Evolutionary conservation across 2,113 vertebrate species (phyloP).

Genomic region (Protomyctophum bolini): DNA sequence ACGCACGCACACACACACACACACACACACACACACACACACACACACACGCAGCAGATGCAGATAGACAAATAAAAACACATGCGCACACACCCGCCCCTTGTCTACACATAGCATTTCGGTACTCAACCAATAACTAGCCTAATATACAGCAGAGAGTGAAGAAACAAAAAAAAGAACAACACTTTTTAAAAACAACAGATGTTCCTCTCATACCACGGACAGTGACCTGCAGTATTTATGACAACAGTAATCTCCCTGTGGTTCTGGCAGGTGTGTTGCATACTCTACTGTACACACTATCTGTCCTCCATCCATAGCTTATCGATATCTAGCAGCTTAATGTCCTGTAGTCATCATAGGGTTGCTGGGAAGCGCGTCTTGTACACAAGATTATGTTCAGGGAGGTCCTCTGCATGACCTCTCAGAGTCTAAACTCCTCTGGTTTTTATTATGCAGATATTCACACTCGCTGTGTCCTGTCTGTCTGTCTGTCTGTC

Average conservation of each 20-base stretch:
- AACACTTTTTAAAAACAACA: neutral
- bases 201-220: constrained; percentile 27
- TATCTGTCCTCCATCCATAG: neutral
- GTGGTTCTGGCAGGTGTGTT: neutral
- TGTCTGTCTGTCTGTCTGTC: constrained; percentile 18
- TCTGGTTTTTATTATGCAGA: neutral
- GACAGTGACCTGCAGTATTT: neutral
- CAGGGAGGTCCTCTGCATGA: neutral
- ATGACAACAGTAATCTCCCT: neutral
- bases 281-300: neutral
- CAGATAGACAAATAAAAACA: neutral
- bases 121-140: neutral
- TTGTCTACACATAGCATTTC: neutral
- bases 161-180: neutral
- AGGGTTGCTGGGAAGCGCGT: neutral
- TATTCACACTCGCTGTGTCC: constrained; percentile 9
- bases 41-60: neutral
- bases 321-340: neutral
- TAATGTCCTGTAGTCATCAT: neutral
- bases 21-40: neutral
- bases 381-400: neutral
- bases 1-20: neutral
- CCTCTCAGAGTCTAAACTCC: constrained; percentile 14
- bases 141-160: neutral
- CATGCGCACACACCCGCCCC: neutral